A percentile compares a stretch with the other conserved stretches of the same genome.
phyloP scores from a whole-genome alignment of 1,140 invertebrate species.

The Panulirus ornatus region DNA sequence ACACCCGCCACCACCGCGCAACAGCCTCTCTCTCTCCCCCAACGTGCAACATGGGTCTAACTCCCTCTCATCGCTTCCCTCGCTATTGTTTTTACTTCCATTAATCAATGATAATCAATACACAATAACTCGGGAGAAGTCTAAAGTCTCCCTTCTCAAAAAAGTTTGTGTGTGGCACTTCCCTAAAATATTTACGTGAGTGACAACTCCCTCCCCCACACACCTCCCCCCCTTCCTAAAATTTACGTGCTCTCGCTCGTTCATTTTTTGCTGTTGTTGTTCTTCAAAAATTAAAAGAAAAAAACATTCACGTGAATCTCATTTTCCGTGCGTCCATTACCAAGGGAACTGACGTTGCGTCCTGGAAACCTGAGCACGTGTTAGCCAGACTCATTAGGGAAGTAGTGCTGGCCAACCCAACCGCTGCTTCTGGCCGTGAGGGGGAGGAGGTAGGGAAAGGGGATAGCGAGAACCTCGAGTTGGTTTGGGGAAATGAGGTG shows the following conservation, averaged over 20 bases:
- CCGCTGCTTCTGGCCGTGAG: constrained; percentile 23
- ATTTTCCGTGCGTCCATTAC: background rate
- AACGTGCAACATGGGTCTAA: constrained; percentile 6
- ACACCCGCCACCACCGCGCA: background rate
- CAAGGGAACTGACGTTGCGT: too few species aligned
- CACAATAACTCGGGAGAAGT: too few species aligned
- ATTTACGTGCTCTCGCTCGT: too few species aligned
- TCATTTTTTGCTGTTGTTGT: too few species aligned
- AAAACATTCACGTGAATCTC: background rate
- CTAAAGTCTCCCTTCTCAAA: too few species aligned
- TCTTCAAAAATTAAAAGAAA: too few species aligned
- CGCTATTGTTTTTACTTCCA: constrained; percentile 31
- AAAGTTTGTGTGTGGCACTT: too few species aligned
- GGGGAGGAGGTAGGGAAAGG: background rate
- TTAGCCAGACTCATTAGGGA: constrained; percentile 18
- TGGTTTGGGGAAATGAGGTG: background rate
- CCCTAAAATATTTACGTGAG: too few species aligned
- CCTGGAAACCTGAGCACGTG: constrained; percentile 22
- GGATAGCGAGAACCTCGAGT: background rate
- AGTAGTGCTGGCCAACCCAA: constrained; percentile 24
- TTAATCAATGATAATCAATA: constrained; percentile 35
- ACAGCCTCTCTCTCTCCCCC: background rate
- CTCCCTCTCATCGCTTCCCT: background rate
- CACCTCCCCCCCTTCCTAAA: too few species aligned
- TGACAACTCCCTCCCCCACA: too few species aligned